Evolutionary conservation across 2,888 invertebrate genomes (phyloP).

Genomic region (Chydorus sphaericus): DNA sequence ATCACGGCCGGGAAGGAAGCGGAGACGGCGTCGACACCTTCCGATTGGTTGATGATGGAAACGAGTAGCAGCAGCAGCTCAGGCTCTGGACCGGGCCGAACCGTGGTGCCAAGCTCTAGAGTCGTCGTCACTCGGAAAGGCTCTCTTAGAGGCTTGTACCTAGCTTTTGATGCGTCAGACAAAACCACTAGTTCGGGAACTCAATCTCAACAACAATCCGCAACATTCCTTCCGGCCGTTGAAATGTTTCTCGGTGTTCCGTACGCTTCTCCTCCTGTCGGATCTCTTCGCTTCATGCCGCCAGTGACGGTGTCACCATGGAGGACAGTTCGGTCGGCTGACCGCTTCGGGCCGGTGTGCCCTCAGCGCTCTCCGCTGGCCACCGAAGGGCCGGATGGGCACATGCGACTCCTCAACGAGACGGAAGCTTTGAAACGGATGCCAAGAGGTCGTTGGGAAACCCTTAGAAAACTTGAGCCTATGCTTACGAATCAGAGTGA

Average conservation of each 20-base stretch:
- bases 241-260: constrained; percentile 88
- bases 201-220: no score
- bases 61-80: no score
- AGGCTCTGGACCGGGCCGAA: no score
- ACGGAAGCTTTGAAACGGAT: constrained; percentile 66
- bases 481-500: constrained; percentile 83
- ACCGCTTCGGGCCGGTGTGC: constrained; percentile 77
- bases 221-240: constrained; percentile 44
- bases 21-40: no score
- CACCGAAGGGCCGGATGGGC: no score
- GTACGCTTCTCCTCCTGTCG: constrained; percentile 83
- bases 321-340: constrained; percentile 76
- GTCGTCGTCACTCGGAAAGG: constrained; percentile 14
- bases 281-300: constrained; percentile 84
- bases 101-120: constrained; percentile 9
- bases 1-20: no score
- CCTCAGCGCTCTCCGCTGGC: constrained; percentile 72
- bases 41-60: no score
- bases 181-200: no score
- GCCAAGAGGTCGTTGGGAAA: constrained; percentile 76
- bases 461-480: constrained; percentile 71
- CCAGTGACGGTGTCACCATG: constrained; percentile 85
- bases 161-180: constrained; percentile 1
- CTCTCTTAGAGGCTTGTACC: constrained; percentile 8
- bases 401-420: no score